Evolutionary conservation across 2,797 vertebrate genomes (phyloP), one percentile per base, ranked within the genome.

Genomic region (Cossypha dichroa): DNA sequence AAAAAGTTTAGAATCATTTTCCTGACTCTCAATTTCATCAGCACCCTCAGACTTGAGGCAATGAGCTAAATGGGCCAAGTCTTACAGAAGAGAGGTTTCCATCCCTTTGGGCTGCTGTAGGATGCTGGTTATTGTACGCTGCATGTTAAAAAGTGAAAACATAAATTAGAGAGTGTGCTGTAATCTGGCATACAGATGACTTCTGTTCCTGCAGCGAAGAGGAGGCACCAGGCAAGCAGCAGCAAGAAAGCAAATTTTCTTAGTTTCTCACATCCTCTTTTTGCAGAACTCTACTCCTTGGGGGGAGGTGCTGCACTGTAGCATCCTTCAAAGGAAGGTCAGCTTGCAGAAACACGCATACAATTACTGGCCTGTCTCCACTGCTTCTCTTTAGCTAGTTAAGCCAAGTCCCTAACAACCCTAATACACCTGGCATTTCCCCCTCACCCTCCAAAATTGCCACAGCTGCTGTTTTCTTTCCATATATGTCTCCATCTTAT

Each of bases 261-360:
- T 62, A 4, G 7, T 72, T 92, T 74, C 52, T 83, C 25, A 52
- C n/a, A 72, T 45, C 6, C 4, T 67, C 13, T 79, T 46, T 64
- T 58, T 46, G n/a, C n/a, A 81, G 80, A 86, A 72, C 23, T n/a
- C 8, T 20, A 6, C 10, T 87, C 34, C 40, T 88, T 54, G 66
- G 6, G 31, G 54, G 62, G 14, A 84, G 25, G n/a, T 56, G 38
- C 41, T 83, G 48, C 21, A n/a, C 43, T 51, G 41, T 34, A 72
- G 28, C 63, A 93, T 34, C 40, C 68, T 78, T 78, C 69, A 88
- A 56, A 81, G 58, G 54, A 84, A 88, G 34, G 16, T 40, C 73
- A 86, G 58, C 33, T 72, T 72, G 67, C 38, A 81, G 72, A 80
- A 88, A 48, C 31, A 55, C 54, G 60, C 13, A 23, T 11, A 21